phyloP scores from a whole-genome alignment of 2,888 invertebrate genomes.

The Lepidochitona cinerea region DNA sequence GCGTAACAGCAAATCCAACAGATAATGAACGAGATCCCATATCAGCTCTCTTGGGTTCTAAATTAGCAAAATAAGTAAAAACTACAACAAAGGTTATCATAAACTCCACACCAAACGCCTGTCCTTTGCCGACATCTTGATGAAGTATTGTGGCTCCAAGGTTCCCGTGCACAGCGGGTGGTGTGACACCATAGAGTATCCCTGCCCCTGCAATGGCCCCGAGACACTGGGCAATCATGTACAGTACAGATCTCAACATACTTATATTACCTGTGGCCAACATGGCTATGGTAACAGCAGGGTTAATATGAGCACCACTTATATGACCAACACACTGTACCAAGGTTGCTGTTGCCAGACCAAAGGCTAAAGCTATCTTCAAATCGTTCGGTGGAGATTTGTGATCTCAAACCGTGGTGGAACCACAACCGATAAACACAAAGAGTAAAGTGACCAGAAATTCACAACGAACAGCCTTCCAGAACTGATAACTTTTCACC shows the following conservation, averaged over 20 bases:
- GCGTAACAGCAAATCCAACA: conserved; percentile 87
- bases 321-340: conserved; percentile 68
- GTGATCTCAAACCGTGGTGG: conserved; percentile 36
- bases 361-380: conserved; percentile 66
- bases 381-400: conserved; percentile 39
- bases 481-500: conserved; percentile 61
- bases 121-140: conserved; percentile 76
- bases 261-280: conserved; percentile 85
- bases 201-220: conserved; percentile 79
- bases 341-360: conserved; percentile 64
- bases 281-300: conserved; percentile 74
- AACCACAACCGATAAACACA: conserved; percentile 67
- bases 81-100: conserved; percentile 90
- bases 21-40: conserved; percentile 86
- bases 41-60: conserved; percentile 86
- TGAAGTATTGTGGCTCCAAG: conserved; percentile 82
- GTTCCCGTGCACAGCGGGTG: conserved; percentile 72
- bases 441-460: conserved; percentile 68
- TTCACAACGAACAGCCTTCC: conserved; percentile 70
- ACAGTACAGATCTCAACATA: conserved; percentile 81
- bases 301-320: conserved; percentile 70
- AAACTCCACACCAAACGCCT: conserved; percentile 88
- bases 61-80: conserved; percentile 86
- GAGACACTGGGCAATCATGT: conserved; percentile 85
- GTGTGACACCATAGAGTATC: conserved; percentile 62